Conservation (phyloP, 2,113 vertebrate genomes). For the Callipepla californica region DNA sequence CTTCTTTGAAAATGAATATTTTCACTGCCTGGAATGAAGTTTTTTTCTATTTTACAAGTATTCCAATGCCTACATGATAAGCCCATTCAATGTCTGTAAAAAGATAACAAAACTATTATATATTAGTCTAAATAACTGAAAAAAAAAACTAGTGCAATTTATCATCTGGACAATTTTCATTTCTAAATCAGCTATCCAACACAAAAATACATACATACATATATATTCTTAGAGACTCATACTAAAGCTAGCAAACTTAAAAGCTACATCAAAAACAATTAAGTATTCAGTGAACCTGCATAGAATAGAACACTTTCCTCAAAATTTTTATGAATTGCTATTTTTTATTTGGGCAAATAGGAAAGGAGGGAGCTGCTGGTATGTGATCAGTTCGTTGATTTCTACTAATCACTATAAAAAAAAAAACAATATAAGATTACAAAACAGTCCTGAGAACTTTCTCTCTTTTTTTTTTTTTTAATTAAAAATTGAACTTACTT, state of each 20-base stretch:
- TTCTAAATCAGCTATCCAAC: neutral
- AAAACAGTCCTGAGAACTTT: neutral
- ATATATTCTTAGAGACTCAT: neutral
- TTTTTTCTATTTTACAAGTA: constrained; percentile 18
- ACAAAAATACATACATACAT: neutral
- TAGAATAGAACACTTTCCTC: neutral
- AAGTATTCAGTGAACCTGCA: neutral
- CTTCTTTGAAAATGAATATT: neutral
- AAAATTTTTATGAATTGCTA: neutral
- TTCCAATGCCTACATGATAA: constrained; percentile 6
- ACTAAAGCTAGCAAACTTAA: neutral
- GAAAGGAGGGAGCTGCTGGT: neutral
- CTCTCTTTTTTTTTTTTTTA: neutral
- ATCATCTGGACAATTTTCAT: neutral
- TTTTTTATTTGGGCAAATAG: fast-evolving
- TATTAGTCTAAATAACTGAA: neutral
- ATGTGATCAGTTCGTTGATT: neutral
- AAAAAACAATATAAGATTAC: neutral
- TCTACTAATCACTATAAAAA: neutral
- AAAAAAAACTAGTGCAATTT: neutral
- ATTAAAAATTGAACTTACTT: constrained; percentile 86
- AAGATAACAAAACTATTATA: neutral
- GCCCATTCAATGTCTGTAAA: neutral
- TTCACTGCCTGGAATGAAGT: neutral
- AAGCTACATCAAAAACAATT: neutral